Evolutionary conservation across 2,113 vertebrate species (phyloP).

Genomic region (Riparia riparia): DNA sequence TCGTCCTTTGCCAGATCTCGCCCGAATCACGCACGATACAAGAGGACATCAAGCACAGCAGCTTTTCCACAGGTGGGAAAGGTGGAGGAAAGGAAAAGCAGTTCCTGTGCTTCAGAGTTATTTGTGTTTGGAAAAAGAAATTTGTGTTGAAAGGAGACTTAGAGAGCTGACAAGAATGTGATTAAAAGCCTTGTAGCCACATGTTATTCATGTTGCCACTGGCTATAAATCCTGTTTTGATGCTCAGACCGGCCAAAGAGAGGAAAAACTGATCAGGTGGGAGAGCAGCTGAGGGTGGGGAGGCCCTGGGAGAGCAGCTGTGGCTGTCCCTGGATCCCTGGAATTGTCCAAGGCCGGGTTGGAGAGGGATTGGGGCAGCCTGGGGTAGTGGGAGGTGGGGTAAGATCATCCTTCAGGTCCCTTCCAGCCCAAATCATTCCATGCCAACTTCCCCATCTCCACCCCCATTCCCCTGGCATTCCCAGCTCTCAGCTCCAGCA

Average conservation of each 20-base stretch:
- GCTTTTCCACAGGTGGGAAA: background rate
- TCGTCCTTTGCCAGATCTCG: background rate
- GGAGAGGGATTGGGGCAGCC: background rate
- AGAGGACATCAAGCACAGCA: background rate
- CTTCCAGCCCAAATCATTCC: background rate
- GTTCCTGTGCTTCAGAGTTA: background rate
- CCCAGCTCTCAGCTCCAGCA: background rate
- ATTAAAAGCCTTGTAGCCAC: background rate
- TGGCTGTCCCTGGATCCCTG: background rate
- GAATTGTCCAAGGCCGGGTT: accelerated
- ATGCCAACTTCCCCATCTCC: accelerated
- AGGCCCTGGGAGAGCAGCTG: background rate
- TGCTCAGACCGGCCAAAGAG: background rate
- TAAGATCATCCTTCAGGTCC: background rate
- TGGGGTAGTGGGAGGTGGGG: accelerated
- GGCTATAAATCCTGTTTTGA: background rate
- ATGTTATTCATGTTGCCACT: accelerated
- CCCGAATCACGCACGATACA: accelerated
- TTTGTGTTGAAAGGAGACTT: background rate
- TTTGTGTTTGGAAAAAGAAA: background rate
- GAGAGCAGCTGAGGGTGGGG: background rate
- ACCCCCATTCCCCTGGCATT: background rate
- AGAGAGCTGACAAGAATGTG: background rate
- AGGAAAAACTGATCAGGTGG: background rate
- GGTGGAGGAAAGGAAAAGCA: background rate